Evolutionary conservation across 2,888 invertebrate genomes (phyloP).

Genomic region (Microplitis manilae): DNA sequence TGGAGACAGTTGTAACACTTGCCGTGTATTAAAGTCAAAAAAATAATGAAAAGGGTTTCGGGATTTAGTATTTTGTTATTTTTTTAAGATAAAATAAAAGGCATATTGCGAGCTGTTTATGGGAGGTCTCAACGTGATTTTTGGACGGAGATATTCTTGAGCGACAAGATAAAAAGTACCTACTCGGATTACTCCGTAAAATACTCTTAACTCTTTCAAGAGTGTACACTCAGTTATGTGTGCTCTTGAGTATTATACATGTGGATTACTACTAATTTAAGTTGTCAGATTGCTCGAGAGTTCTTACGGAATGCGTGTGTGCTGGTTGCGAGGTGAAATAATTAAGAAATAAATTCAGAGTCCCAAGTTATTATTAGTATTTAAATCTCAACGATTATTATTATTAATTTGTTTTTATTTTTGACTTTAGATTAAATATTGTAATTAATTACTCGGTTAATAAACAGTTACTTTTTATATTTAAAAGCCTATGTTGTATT

Average conservation of each 20-base stretch:
- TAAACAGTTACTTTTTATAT: not conserved
- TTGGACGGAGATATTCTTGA: conserved; percentile 15
- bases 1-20: conserved; percentile 3
- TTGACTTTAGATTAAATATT: too few species aligned
- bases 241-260: conserved; percentile 21
- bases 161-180: conserved; percentile 21
- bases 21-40: not conserved
- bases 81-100: conserved; percentile 24
- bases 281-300: conserved; percentile 13
- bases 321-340: conserved; percentile 7
- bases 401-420: not conserved
- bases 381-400: conserved; percentile 11
- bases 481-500: not conserved
- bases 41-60: not conserved
- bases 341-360: conserved; percentile 24
- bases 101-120: conserved; percentile 22
- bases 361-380: conserved; percentile 8
- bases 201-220: conserved; percentile 5
- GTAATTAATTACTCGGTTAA: not conserved
- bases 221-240: not conserved
- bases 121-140: conserved; percentile 33
- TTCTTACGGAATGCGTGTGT: conserved; percentile 1
- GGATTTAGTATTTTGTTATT: conserved; percentile 5
- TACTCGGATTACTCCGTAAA: conserved; percentile 28
- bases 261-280: conserved; percentile 28